Percentiles rank a stretch among this genome's conserved stretches.
Evolutionary conservation across 2,888 invertebrate species (phyloP).

Genomic region (Orthonevra nobilis): DNA sequence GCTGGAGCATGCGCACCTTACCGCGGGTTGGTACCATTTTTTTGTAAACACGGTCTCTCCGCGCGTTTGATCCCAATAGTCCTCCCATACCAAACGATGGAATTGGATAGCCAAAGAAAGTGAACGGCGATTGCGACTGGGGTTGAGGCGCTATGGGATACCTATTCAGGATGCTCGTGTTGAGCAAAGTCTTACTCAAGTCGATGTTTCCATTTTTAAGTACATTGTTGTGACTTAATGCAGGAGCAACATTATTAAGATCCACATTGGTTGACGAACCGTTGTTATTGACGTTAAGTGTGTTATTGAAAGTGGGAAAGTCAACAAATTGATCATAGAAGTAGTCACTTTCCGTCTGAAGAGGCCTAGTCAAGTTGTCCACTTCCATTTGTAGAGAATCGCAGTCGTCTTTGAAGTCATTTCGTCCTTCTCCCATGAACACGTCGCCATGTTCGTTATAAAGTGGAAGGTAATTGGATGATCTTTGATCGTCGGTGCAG

Average conservation of each 20-base stretch:
- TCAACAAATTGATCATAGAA: conserved; percentile 92
- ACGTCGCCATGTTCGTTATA: conserved; percentile 87
- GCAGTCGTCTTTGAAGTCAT: conserved; percentile 81
- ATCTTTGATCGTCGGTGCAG: conserved; percentile 81
- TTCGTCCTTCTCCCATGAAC: conserved; percentile 82
- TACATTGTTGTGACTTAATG: conserved; percentile 78
- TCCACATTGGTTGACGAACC: conserved; percentile 71
- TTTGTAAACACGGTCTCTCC: conserved; percentile 78
- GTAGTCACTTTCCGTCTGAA: conserved; percentile 89
- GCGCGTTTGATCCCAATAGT: conserved; percentile 81
- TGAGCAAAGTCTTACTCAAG: conserved; percentile 79
- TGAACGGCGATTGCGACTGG: conserved; percentile 83
- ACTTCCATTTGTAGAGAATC: conserved; percentile 78
- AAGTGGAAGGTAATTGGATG: conserved; percentile 81
- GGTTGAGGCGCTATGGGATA: conserved; percentile 72
- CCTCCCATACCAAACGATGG: conserved; percentile 87
- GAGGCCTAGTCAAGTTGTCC: conserved; percentile 82
- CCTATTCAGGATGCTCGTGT: conserved; percentile 78
- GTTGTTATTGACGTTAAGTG: conserved; percentile 73
- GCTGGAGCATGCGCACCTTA: conserved; percentile 78
- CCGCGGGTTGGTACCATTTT: conserved; percentile 75
- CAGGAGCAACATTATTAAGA: conserved; percentile 81
- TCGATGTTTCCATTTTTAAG: conserved; percentile 83
- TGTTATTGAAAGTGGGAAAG: conserved; percentile 85
- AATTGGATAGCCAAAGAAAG: conserved; percentile 92